Evolutionary conservation across 2,797 vertebrate genomes (phyloP).

Genomic region (Tragopan temminckii): DNA sequence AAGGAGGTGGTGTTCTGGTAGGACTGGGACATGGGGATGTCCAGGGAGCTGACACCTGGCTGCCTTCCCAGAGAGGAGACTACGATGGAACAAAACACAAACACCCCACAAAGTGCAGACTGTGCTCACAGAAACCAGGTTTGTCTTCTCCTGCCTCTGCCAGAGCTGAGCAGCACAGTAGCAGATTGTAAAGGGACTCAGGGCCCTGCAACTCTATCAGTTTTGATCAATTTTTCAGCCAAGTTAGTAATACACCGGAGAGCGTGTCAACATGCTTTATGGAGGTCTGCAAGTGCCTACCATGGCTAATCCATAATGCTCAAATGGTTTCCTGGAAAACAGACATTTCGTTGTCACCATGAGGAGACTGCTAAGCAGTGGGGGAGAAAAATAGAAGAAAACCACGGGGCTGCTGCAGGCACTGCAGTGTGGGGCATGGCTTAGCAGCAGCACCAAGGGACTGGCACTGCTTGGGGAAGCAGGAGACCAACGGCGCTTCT

Average conservation of each 20-base stretch:
- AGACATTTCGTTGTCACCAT: conserved; percentile 44
- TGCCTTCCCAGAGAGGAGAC: neutral
- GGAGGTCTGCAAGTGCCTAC: conserved; percentile 49
- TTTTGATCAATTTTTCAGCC: conserved; percentile 66
- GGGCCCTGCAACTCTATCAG: conserved; percentile 64
- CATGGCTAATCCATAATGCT: conserved; percentile 62
- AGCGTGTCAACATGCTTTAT: conserved; percentile 35
- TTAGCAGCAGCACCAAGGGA: accelerated
- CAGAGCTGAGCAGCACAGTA: neutral
- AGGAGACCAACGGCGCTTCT: neutral
- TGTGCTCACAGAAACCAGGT: neutral
- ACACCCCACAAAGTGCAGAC: accelerated
- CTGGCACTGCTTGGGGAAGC: no score
- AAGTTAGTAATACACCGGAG: conserved; percentile 48
- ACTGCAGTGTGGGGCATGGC: neutral
- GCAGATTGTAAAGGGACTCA: conserved; percentile 43
- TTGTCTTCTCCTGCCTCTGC: neutral
- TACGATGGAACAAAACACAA: neutral
- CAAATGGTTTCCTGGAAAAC: conserved; percentile 62
- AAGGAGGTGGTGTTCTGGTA: neutral
- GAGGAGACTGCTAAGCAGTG: conserved; percentile 48
- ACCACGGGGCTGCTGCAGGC: neutral
- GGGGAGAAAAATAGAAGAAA: neutral
- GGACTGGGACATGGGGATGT: neutral
- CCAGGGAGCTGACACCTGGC: accelerated